A percentile compares a stretch with the other conserved stretches of the same genome.
Evolutionary conservation across 2,797 vertebrate genomes (phyloP).

Genomic region (Periparus ater): DNA sequence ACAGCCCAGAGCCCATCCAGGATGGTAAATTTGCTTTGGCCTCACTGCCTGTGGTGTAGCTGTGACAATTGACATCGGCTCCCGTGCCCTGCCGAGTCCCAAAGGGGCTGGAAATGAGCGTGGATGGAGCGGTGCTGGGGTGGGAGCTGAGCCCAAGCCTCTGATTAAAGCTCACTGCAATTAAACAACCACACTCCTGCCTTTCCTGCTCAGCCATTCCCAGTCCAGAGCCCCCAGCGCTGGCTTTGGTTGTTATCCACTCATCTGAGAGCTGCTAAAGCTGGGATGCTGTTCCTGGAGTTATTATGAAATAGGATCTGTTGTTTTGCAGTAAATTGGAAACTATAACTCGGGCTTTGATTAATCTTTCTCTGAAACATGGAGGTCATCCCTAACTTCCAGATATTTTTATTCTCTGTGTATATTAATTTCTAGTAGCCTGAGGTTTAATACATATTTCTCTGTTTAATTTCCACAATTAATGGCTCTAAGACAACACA

Average conservation of each 20-base stretch:
- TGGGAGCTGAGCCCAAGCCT: not conserved
- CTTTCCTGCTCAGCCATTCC: not conserved
- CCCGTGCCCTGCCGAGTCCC: not conserved
- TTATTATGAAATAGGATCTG: slow-evolving; percentile 17
- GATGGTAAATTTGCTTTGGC: not conserved
- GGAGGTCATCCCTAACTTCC: slow-evolving; percentile 40
- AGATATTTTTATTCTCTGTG: slow-evolving; percentile 12
- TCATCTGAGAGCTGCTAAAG: not conserved
- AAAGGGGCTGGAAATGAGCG: not conserved
- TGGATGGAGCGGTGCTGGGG: not conserved
- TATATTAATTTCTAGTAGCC: slow-evolving; percentile 43
- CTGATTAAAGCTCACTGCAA: not conserved
- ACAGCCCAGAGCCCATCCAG: not conserved
- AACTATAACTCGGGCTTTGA: slow-evolving; percentile 9
- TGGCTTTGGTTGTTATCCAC: not conserved
- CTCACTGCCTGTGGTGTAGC: not conserved
- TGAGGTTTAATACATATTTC: slow-evolving; percentile 15
- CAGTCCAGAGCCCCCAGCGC: rapidly evolving
- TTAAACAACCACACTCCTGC: not conserved
- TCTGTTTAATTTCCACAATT: slow-evolving; percentile 50
- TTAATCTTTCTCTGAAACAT: not conserved
- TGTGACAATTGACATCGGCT: not conserved
- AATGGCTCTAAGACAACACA: slow-evolving; percentile 58
- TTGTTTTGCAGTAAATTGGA: slow-evolving; percentile 35
- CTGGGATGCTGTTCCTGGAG: not conserved